Percentiles rank a stretch among this genome's conserved stretches.
Evolutionary conservation across 2,888 invertebrate genomes (phyloP).

Genomic region (Ptilodon capucinus): DNA sequence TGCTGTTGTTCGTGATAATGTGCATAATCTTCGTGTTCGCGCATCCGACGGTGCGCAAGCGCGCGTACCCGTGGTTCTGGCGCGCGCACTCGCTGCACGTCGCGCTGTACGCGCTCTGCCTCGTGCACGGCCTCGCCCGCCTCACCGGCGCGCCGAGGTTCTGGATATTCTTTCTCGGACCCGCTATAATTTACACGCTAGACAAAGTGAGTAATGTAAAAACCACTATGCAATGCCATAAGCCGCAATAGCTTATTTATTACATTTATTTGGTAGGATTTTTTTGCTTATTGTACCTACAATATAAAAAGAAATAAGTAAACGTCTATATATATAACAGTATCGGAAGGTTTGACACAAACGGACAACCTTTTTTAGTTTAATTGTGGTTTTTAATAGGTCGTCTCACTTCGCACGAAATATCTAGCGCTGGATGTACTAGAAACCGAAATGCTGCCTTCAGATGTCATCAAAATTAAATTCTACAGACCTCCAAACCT

Average conservation of each 20-base stretch:
- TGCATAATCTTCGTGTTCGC: constrained; percentile 98
- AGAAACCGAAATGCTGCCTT: constrained; percentile 96
- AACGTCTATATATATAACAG: too few relatives aligned
- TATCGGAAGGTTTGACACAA: too few relatives aligned
- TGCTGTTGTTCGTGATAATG: constrained; percentile 94
- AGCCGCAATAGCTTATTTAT: neutral
- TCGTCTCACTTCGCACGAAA: constrained; percentile 94
- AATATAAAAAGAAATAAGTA: too few relatives aligned
- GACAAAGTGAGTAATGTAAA: constrained; percentile 91
- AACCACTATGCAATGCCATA: too few relatives aligned
- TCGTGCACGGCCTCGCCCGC: constrained; percentile 95
- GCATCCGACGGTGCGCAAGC: constrained; percentile 94
- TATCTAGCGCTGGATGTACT: constrained; percentile 96
- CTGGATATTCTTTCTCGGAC: constrained; percentile 96
- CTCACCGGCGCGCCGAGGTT: constrained; percentile 95
- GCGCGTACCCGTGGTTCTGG: constrained; percentile 98
- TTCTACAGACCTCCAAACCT: constrained; percentile 97
- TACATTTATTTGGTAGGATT: neutral
- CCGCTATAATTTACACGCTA: constrained; percentile 93
- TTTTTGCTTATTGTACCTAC: neutral
- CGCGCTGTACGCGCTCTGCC: constrained; percentile 90
- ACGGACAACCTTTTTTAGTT: too few relatives aligned
- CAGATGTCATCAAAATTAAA: constrained; percentile 96
- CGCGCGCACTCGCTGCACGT: constrained; percentile 95
- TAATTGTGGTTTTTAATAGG: constrained; percentile 67